Evolutionary conservation across 2,113 vertebrate genomes (phyloP), one percentile per base, ranked within the genome.

Genomic region (Microtus montanus): DNA sequence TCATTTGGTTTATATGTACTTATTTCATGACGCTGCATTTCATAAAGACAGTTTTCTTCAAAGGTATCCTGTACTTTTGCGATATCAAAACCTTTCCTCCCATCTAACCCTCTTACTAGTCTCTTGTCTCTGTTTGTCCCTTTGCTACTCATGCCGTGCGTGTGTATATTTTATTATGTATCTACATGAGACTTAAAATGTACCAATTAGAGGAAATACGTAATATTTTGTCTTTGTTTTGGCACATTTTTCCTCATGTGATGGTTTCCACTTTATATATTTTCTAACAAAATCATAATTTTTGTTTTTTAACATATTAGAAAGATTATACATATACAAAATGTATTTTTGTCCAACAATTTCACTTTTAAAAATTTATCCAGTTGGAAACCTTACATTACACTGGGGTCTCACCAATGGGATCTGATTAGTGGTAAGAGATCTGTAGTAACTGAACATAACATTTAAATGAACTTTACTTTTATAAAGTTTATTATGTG

Each of bases 71-170:
- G 11, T 61, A 9, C 5, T 38, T 61, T 38, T 1, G 4, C 35
- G 5, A 12, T 61, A 38, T 38, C 7, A 38, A 38, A 6, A 6
- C n/a, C 6, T 15, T 26, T 20, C 22, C 1, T 61, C 54, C 0
- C 5, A 0, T 3, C 5, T 3, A 38, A 22, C 4, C 1, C 5
- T 26, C 6, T n/a, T 54, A 7, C 19, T 54, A n/a, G 15, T n/a
- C 10, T 71, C 35, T 3, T 80, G 19, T 24, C 19, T n/a, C 30
- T 47, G 3, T 80, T 19, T 80, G 33, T 35, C 3, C 8, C 15
- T 52, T 52, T 8, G 2, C 8, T 17, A 35, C 15, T 79, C 47
- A 52, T 35, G 2, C 10, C 4, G 4, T 6, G 19, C 35, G 6
- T 19, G 3, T 79, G 5, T 38, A 38, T 28, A 28, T 83, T 38